Percentiles rank a stretch among this genome's conserved stretches.
These are phyloP conservation scores for Cataglyphis livida DNA, from an alignment of 2,888 invertebrate genomes.

Conservation along the genomic window DNA sequence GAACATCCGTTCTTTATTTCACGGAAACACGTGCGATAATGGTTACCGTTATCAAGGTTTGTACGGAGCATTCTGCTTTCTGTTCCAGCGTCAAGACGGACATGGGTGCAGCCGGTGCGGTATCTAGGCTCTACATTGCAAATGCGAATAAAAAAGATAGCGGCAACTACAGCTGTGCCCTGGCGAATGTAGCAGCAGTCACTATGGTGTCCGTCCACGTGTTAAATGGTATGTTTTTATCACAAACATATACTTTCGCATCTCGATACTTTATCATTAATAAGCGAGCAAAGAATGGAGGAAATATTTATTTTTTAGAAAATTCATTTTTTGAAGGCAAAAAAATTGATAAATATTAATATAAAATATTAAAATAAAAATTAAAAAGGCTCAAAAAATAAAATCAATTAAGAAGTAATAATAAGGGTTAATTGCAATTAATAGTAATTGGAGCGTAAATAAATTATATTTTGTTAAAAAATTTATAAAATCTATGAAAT, in stretches of 20 bases:
- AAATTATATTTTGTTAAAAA: too few species aligned
- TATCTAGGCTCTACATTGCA: slow-evolving; percentile 92
- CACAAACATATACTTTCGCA: neutral
- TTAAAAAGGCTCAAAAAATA: too few species aligned
- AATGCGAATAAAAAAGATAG: slow-evolving; percentile 92
- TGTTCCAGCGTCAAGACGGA: slow-evolving; percentile 92
- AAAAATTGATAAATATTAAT: neutral
- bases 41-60: neutral
- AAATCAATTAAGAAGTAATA: too few species aligned
- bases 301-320: neutral
- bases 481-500: too few species aligned
- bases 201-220: slow-evolving; percentile 91
- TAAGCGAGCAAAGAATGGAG: neutral
- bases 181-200: slow-evolving; percentile 90
- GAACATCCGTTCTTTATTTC: neutral
- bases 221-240: slow-evolving; percentile 89
- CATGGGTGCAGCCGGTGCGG: slow-evolving; percentile 90
- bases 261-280: neutral
- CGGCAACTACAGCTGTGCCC: slow-evolving; percentile 92
- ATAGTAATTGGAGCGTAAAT: too few species aligned
- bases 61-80: slow-evolving; percentile 64
- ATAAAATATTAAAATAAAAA: too few species aligned
- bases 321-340: neutral
- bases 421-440: too few species aligned
- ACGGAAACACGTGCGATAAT: neutral